Evolutionary conservation across 2,113 vertebrate genomes (phyloP).

Genomic region (Vulpes ferrilata): DNA sequence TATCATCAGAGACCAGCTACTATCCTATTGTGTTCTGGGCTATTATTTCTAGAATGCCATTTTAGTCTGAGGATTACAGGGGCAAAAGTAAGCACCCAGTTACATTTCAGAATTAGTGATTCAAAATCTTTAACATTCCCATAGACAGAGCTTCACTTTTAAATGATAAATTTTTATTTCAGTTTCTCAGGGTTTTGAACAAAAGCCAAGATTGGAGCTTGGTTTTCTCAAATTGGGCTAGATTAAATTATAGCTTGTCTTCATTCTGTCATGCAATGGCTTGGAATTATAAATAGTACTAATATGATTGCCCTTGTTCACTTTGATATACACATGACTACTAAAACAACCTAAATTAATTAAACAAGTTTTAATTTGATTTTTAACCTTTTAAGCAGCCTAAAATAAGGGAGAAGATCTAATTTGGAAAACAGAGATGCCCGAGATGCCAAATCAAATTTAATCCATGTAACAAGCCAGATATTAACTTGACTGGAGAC

Average conservation of each 20-base stretch:
- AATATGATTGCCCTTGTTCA: slow-evolving; percentile 73
- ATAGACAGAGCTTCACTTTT: slow-evolving; percentile 39
- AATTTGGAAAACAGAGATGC: slow-evolving; percentile 72
- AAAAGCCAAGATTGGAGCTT: slow-evolving; percentile 53
- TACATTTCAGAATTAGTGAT: neutral
- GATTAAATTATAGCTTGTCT: slow-evolving; percentile 79
- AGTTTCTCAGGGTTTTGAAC: slow-evolving; percentile 36
- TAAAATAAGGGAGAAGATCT: slow-evolving; percentile 79
- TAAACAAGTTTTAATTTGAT: slow-evolving; percentile 81
- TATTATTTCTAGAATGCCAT: slow-evolving; percentile 4
- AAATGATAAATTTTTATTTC: slow-evolving; percentile 54
- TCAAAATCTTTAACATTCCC: slow-evolving; percentile 9
- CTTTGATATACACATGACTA: slow-evolving; percentile 71
- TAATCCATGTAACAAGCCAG: slow-evolving; percentile 35
- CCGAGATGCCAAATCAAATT: slow-evolving; percentile 62
- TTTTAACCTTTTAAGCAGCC: slow-evolving; percentile 81
- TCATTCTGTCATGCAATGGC: slow-evolving; percentile 69
- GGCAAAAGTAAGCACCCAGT: neutral
- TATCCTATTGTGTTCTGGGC: neutral
- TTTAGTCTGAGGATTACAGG: neutral
- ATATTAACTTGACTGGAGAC: slow-evolving; percentile 62
- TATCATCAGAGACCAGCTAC: neutral
- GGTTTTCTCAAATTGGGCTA: slow-evolving; percentile 73
- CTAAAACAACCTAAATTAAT: slow-evolving; percentile 81
- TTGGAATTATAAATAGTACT: slow-evolving; percentile 81